phyloP scores from a whole-genome alignment of 2,888 invertebrate genomes.

The Cantharis rufa region DNA sequence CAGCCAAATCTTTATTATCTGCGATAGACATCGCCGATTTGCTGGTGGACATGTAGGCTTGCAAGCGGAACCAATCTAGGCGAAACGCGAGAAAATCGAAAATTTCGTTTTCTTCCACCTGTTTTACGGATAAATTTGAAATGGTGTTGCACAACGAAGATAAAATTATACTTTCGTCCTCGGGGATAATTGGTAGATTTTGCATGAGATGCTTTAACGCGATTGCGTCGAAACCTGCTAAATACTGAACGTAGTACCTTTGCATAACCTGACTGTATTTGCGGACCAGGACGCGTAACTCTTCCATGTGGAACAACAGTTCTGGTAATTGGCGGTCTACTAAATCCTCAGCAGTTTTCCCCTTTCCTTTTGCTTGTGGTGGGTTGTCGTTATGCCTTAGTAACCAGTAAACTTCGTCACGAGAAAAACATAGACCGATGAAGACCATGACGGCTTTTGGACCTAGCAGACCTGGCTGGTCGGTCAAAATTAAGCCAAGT shows the following conservation, averaged over 20 bases:
- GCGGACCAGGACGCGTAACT: conserved; percentile 88
- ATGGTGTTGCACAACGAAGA: conserved; percentile 91
- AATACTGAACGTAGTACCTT: conserved; percentile 95
- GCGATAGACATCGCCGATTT: conserved; percentile 79
- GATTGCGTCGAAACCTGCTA: conserved; percentile 94
- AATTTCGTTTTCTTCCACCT: conserved; percentile 94
- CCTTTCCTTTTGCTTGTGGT: conserved; percentile 81
- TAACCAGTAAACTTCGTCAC: conserved; percentile 98
- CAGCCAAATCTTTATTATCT: conserved; percentile 85
- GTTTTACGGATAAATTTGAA: conserved; percentile 83
- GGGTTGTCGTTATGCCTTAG: conserved; percentile 95
- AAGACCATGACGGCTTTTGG: conserved; percentile 97
- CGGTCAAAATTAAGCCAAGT: conserved; percentile 90
- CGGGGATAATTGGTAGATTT: conserved; percentile 81
- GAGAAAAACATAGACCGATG: conserved; percentile 91
- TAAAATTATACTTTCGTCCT: conserved; percentile 93
- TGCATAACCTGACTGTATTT: conserved; percentile 95
- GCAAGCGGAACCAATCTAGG: conserved; percentile 96
- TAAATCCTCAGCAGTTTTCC: conserved; percentile 86
- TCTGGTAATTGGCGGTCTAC: conserved; percentile 97
- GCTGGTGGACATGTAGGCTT: conserved; percentile 87
- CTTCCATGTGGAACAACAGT: conserved; percentile 97
- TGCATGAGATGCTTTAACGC: conserved; percentile 84
- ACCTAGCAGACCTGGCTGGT: conserved; percentile 96
- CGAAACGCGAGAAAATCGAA: conserved; percentile 96